A percentile compares a stretch with the other conserved stretches of the same genome.
Evolutionary conservation across 2,797 vertebrate species (phyloP).

Genomic region (Lemur catta): DNA sequence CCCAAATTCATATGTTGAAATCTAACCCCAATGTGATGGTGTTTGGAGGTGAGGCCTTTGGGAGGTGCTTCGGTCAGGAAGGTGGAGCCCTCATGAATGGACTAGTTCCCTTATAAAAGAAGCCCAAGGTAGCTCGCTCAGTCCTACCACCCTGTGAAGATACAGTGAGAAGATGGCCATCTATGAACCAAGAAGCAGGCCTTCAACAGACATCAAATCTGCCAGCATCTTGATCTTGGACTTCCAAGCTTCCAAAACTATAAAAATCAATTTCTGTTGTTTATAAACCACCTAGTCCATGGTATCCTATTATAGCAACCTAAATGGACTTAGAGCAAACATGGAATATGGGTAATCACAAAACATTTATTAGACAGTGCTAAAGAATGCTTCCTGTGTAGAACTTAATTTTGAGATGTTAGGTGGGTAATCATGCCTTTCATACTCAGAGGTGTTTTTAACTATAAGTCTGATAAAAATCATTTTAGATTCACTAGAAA

Average conservation of each 20-base stretch:
- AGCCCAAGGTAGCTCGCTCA: background rate
- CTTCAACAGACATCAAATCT: background rate
- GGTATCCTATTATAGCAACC: background rate
- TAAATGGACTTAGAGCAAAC: background rate
- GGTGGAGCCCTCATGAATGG: background rate
- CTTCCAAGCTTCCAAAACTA: background rate
- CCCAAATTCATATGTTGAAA: background rate
- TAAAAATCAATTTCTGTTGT: background rate
- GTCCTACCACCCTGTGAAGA: background rate
- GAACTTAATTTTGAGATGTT: background rate
- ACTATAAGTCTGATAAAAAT: slow-evolving; percentile 12
- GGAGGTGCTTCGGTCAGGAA: background rate
- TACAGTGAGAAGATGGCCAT: background rate
- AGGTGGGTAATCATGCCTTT: background rate
- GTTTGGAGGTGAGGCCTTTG: background rate
- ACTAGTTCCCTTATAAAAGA: background rate
- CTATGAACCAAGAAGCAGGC: background rate
- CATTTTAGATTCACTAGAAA: slow-evolving; percentile 30
- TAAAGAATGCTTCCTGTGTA: background rate
- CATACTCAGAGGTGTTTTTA: background rate
- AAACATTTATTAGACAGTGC: background rate
- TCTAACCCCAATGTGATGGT: background rate
- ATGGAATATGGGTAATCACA: background rate
- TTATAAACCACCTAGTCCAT: background rate
- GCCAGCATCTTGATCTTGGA: background rate